These are phyloP conservation scores for Drosophila miranda DNA, from an alignment of 1,140 invertebrate genomes.

Conservation along the genomic window DNA sequence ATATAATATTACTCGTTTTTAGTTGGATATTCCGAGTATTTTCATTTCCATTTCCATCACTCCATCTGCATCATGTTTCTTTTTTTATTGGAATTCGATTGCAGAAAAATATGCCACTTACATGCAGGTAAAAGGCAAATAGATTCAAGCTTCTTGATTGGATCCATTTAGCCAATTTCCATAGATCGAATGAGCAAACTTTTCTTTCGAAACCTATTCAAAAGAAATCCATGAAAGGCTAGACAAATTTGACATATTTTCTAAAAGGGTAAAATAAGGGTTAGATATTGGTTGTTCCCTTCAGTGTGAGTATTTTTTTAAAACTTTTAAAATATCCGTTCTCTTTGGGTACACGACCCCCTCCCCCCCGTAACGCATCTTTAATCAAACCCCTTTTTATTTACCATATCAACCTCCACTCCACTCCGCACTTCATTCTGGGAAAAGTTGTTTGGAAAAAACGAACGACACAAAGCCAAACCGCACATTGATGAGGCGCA, in stretches of 20 bases:
- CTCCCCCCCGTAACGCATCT: no score
- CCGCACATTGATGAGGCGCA: conserved; percentile 7
- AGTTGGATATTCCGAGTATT: conserved; percentile 34
- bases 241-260: conserved; percentile 2
- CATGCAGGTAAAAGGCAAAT: conserved; percentile 35
- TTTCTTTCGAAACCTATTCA: not conserved
- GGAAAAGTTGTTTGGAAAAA: conserved; percentile 21
- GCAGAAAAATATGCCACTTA: conserved; percentile 31
- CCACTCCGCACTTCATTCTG: conserved; percentile 24
- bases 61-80: conserved; percentile 11
- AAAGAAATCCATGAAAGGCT: not conserved
- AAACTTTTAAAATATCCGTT: no score
- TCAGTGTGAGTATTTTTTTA: no score
- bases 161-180: conserved; percentile 20
- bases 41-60: conserved; percentile 48
- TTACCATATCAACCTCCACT: conserved; percentile 6
- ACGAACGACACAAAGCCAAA: conserved; percentile 27
- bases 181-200: conserved; percentile 1
- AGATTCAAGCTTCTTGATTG: conserved; percentile 33
- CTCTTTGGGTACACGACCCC: no score
- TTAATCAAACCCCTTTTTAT: no score
- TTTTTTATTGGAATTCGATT: conserved; percentile 9
- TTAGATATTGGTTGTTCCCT: no score
- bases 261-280: not conserved
- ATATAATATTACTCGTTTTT: conserved; percentile 46